Conservation (phyloP, 1,140 invertebrate genomes). For the Drosophila sp. region DNA sequence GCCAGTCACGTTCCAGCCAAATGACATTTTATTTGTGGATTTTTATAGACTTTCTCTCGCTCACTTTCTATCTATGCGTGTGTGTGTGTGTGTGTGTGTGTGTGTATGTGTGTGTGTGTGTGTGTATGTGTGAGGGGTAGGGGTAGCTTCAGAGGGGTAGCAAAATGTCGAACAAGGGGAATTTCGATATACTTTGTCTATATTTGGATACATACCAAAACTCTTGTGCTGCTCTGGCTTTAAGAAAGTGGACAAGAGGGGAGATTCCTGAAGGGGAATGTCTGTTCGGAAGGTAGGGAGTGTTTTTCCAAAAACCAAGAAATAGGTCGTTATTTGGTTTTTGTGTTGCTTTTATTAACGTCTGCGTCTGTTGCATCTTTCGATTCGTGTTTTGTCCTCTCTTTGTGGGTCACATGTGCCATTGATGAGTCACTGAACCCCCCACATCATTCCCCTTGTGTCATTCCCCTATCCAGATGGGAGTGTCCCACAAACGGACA, state of each 20-base stretch:
- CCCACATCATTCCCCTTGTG: not conserved
- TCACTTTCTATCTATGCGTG: conserved; percentile 1
- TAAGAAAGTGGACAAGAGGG: no score
- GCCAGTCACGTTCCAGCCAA: conserved; percentile 79
- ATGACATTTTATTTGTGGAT: conserved; percentile 84
- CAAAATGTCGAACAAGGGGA: not conserved
- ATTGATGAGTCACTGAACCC: conserved; percentile 66
- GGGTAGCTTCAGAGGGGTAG: not conserved
- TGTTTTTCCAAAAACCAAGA: conserved; percentile 45
- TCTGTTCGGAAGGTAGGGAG: no score
- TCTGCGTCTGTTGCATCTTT: conserved; percentile 19
- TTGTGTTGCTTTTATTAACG: conserved; percentile 46
- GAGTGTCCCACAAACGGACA: conserved; percentile 2
- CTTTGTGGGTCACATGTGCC: conserved; percentile 71
- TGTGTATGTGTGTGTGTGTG: not conserved
- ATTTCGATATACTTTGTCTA: not conserved
- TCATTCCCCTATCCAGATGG: conserved; percentile 15
- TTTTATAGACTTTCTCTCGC: conserved; percentile 75
- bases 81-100: conserved; percentile 6
- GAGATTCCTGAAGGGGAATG: no score
- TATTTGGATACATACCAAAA: conserved; percentile 13
- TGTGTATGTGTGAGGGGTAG: conserved; percentile 6
- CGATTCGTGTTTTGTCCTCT: conserved; percentile 7
- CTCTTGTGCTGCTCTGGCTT: not conserved
- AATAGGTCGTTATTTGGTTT: conserved; percentile 80